Evolutionary conservation across 2,888 invertebrate species (phyloP), one percentile per base, ranked within the genome.

Genomic region (Sphinx pinastri): DNA sequence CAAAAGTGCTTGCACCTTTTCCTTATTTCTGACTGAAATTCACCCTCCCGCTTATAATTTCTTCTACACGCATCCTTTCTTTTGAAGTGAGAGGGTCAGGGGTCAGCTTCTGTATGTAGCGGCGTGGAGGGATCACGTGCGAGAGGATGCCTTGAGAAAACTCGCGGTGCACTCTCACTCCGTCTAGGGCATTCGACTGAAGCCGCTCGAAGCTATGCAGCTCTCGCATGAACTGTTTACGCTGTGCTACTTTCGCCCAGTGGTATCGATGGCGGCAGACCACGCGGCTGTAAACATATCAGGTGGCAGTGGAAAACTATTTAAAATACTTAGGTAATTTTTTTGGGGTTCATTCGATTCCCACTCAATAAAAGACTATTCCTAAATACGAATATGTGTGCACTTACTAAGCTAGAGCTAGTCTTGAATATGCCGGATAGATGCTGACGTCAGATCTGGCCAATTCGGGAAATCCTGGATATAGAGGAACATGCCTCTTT

Each of bases 331-430:
- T 47, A 16, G 11, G 2, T 38, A 6, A 38, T 38, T 38, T 38
- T 38, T 38, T 38, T 38, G 38, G 38, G 6, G 5, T 38, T 38
- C 38, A 38, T 38, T 38, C 8, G 5, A 38, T 38, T 8, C 38
- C 25, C 25, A 25, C 25, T 25, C 25, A 2, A 25, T 38, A 38
- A 38, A 2, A 38, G 38, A 7, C 5, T 38, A 38, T 38, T 38
- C 25, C 25, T 25, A 25, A 38, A 38, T 38, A 38, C 8, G 5
- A 5, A 8, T 38, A 38, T 38, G 38, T 55, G 19, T 10, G 38
- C 83, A 94, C 96, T 95, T 93, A 96, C 96, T 96, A 96, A 31
- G 95, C 95, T 67, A 96, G 85, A 63, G 83, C 86, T 63, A 96
- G 85, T 73, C 91, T 91, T 0, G 95, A 94, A 77, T 96, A 96